Evolutionary conservation across 1,140 invertebrate genomes (phyloP).

Genomic region (Lysiphlebus fabarum): DNA sequence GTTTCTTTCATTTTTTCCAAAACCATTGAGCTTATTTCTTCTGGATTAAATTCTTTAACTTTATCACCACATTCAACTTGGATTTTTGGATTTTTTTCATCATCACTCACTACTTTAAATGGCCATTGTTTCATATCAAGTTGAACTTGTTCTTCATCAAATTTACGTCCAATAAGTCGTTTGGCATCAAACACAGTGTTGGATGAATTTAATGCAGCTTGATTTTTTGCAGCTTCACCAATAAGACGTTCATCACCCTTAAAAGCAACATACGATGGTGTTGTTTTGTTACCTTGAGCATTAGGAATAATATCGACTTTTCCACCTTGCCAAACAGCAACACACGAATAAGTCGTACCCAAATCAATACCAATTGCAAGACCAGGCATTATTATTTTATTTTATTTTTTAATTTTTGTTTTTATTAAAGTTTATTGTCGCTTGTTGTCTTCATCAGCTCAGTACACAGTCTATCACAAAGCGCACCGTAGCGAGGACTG

Average conservation of each 20-base stretch:
- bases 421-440: too few relatives aligned
- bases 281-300: neutral
- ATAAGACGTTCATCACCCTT: neutral
- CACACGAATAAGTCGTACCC: slow-evolving; percentile 1
- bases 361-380: slow-evolving; percentile 11
- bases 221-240: slow-evolving; percentile 7
- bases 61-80: neutral
- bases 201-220: slow-evolving; percentile 2
- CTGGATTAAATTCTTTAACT: slow-evolving; percentile 5
- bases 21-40: slow-evolving; percentile 9
- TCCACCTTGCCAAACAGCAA: slow-evolving; percentile 2
- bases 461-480: too few relatives aligned
- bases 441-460: too few relatives aligned
- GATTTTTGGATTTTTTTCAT: neutral
- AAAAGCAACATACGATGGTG: slow-evolving; percentile 1
- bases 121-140: slow-evolving; percentile 1
- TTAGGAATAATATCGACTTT: slow-evolving; percentile 8
- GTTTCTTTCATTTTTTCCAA: too few relatives aligned
- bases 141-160: slow-evolving; percentile 4
- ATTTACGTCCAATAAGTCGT: slow-evolving; percentile 4
- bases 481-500: too few relatives aligned
- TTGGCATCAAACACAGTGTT: slow-evolving; percentile 12
- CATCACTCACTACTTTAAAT: neutral
- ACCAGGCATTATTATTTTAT: neutral
- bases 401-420: neutral